Percentiles rank a stretch among this genome's conserved stretches.
These are phyloP conservation scores for Terrapene triunguis DNA, from an alignment of 2,113 vertebrate species.

Conservation along the genomic window DNA sequence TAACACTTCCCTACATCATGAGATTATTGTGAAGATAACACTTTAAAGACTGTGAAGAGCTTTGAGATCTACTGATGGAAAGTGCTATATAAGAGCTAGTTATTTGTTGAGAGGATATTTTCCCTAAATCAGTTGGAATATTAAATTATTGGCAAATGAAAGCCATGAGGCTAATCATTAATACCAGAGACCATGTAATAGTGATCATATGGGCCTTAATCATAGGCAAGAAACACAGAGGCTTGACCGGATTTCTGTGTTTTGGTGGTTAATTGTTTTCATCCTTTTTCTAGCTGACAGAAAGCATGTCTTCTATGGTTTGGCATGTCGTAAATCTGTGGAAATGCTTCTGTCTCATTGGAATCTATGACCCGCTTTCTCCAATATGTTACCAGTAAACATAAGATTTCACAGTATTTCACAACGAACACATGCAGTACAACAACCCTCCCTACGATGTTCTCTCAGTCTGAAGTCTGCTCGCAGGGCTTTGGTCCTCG, in stretches of 20 bases:
- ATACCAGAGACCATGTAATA: not conserved
- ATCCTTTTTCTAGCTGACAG: not conserved
- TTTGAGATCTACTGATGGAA: not conserved
- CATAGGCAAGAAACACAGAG: not conserved
- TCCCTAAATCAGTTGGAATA: not conserved
- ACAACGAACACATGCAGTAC: not conserved
- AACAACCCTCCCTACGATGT: not conserved
- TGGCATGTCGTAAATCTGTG: rapidly evolving
- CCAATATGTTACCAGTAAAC: not conserved
- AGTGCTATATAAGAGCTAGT: not conserved
- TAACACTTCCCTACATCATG: not conserved
- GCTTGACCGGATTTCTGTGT: not conserved
- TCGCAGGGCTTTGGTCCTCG: not conserved
- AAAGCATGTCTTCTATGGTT: not conserved
- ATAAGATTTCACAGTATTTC: not conserved
- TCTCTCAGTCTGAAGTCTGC: not conserved
- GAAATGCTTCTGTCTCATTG: not conserved
- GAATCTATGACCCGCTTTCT: not conserved
- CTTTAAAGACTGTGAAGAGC: not conserved
- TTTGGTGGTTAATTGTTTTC: not conserved
- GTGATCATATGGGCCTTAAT: not conserved
- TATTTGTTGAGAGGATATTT: not conserved
- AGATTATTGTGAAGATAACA: not conserved
- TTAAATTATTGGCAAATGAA: not conserved
- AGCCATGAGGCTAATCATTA: not conserved